Conservation (phyloP, 2,888 invertebrate species). For the Leuctra nigra region DNA sequence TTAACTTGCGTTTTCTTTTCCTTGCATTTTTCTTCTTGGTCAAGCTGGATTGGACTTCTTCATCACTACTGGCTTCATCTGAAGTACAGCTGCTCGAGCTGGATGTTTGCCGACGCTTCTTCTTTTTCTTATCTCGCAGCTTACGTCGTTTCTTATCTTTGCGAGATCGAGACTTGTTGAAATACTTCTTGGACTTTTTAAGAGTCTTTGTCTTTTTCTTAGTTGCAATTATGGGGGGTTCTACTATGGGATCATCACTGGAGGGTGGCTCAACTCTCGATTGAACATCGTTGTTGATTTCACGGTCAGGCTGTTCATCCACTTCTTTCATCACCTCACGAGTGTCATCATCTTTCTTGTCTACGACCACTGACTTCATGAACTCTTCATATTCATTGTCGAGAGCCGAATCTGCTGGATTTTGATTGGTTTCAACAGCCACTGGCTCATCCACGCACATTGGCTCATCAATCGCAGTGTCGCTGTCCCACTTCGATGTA, state of each 20-base stretch:
- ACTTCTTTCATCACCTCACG: neutral
- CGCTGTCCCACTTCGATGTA: conserved; percentile 27
- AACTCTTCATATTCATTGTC: conserved; percentile 51
- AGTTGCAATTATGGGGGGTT: neutral
- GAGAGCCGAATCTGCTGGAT: neutral
- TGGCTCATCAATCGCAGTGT: neutral
- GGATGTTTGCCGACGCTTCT: neutral
- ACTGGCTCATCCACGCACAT: neutral
- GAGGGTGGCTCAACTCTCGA: neutral
- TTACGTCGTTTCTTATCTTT: neutral
- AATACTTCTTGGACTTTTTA: neutral
- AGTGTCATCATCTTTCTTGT: neutral
- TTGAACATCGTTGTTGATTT: too few relatives aligned
- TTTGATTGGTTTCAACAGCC: neutral
- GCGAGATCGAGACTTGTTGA: neutral
- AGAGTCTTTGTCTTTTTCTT: neutral
- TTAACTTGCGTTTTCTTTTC: conserved; percentile 19
- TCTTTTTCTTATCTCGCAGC: neutral
- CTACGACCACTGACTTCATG: conserved; percentile 44
- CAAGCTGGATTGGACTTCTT: conserved; percentile 3
- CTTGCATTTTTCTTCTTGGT: conserved; percentile 5
- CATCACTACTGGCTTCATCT: neutral
- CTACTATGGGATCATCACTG: neutral
- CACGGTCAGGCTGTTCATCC: too few relatives aligned
- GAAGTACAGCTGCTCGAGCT: neutral